A percentile compares a stretch with the other conserved stretches of the same genome.
Conservation (phyloP, 1,140 invertebrate species). For the Pogonognathellus flavescens region DNA sequence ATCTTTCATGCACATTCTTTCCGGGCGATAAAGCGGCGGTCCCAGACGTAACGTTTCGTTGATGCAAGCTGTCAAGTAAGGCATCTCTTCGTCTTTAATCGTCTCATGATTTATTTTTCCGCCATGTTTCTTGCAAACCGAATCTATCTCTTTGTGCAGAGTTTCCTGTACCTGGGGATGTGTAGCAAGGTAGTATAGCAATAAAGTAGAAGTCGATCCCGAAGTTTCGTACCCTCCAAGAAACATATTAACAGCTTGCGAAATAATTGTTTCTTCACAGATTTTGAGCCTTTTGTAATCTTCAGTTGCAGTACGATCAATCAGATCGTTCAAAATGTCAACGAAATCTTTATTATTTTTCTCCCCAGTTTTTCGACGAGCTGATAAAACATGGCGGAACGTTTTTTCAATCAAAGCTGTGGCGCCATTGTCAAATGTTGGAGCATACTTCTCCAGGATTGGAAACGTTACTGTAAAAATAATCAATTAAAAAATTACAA, state of each 20-base stretch:
- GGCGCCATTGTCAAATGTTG: constrained; percentile 52
- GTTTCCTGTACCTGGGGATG: constrained; percentile 74
- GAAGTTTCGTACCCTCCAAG: constrained; percentile 49
- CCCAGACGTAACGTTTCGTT: constrained; percentile 65
- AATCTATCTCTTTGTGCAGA: constrained; percentile 73
- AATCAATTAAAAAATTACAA: too few relatives aligned
- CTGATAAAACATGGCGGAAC: constrained; percentile 52
- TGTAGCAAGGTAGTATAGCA: constrained; percentile 11
- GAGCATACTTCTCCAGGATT: constrained; percentile 51
- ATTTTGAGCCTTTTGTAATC: constrained; percentile 48
- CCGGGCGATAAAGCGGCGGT: constrained; percentile 58
- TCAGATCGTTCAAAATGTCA: constrained; percentile 55
- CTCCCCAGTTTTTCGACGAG: neutral
- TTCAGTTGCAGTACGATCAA: neutral
- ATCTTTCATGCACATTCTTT: constrained; percentile 65
- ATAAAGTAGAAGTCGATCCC: constrained; percentile 57
- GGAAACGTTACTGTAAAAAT: constrained; percentile 59
- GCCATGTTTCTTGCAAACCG: constrained; percentile 67
- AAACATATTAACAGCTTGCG: constrained; percentile 51
- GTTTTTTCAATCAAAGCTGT: constrained; percentile 53
- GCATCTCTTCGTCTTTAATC: constrained; percentile 67
- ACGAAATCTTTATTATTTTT: constrained; percentile 50
- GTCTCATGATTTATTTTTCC: constrained; percentile 68
- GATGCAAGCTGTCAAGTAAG: constrained; percentile 66
- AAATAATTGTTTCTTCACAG: constrained; percentile 29